Percentiles rank a stretch among this genome's conserved stretches.
Evolutionary conservation across 2,888 invertebrate species (phyloP).

Genomic region (Lamellibrachia columna): DNA sequence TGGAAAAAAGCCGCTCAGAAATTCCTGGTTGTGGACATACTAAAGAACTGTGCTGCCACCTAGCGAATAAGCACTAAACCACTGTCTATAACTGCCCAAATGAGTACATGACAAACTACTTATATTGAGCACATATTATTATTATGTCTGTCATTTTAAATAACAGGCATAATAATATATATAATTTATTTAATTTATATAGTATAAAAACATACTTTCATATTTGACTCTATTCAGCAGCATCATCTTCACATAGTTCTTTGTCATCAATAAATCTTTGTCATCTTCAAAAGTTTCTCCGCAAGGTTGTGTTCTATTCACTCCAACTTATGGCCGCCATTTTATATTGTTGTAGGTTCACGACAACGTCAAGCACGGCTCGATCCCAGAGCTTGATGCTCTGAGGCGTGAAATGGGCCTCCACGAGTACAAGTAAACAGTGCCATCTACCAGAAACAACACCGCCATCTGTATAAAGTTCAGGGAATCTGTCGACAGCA

Average conservation of each 20-base stretch:
- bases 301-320: not conserved
- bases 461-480: not conserved
- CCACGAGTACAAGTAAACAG: slow-evolving; percentile 8
- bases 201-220: too few relatives aligned
- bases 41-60: not conserved
- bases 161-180: too few relatives aligned
- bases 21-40: not conserved
- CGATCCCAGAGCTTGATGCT: not conserved
- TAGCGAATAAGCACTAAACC: not conserved
- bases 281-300: not conserved
- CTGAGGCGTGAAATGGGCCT: slow-evolving; percentile 9
- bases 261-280: not conserved
- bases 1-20: not conserved
- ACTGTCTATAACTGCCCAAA: not conserved
- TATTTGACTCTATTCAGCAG: too few relatives aligned
- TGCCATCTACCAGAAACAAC: not conserved
- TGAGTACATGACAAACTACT: too few relatives aligned
- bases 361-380: not conserved
- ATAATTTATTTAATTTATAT: too few relatives aligned
- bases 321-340: not conserved
- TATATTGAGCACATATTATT: too few relatives aligned
- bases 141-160: too few relatives aligned
- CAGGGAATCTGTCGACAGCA: not conserved
- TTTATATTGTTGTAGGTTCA: not conserved
- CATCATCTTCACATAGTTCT: too few relatives aligned